Conservation (phyloP, 2,888 invertebrate genomes). For the Brachyptera risi region DNA sequence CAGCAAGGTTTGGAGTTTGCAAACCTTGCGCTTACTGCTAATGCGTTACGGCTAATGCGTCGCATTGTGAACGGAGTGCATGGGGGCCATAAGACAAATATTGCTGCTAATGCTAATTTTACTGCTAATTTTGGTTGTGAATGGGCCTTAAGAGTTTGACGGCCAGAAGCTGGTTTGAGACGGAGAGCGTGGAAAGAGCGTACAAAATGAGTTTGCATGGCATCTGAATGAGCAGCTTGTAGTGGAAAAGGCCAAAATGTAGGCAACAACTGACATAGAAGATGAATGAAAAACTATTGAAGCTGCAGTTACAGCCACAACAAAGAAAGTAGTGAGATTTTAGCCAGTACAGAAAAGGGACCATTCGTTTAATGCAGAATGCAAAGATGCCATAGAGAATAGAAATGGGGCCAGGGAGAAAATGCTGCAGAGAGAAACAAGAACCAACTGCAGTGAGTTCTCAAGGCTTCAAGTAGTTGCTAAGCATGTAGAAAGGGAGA, state of each 20-base stretch:
- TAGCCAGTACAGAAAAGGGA: background rate
- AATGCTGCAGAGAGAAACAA: slow-evolving; percentile 1
- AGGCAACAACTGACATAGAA: background rate
- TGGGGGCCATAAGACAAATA: no score
- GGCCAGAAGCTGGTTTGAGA: background rate
- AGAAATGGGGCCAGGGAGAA: background rate
- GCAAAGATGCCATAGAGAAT: background rate
- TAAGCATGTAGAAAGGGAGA: background rate
- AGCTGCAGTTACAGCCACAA: background rate
- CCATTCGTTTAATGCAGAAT: background rate
- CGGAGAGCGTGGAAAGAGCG: background rate
- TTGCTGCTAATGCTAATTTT: no score
- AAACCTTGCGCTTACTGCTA: no score
- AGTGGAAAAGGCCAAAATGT: background rate
- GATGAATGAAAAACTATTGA: background rate
- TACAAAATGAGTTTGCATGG: background rate
- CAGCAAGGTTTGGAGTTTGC: no score
- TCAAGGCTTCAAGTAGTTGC: background rate
- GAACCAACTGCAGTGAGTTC: background rate
- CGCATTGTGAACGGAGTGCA: no score
- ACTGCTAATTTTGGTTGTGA: no score
- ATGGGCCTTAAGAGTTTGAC: no score
- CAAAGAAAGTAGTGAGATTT: background rate
- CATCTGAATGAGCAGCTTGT: background rate
- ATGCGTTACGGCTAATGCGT: no score